phyloP scores from a whole-genome alignment of 2,113 vertebrate species.

The Pipa parva region DNA sequence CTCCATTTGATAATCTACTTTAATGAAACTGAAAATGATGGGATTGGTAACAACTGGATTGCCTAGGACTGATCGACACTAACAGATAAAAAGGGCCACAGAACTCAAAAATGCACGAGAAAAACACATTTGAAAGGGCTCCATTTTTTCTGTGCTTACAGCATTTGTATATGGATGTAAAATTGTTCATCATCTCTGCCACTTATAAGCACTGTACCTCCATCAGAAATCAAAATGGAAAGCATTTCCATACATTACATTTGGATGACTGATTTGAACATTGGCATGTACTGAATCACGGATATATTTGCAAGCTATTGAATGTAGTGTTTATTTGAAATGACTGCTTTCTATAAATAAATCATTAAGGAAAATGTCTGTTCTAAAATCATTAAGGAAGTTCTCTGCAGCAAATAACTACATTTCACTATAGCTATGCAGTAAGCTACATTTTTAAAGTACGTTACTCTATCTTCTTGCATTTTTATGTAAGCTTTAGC shows the following conservation, averaged over 20 bases:
- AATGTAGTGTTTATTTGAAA: constrained; percentile 10
- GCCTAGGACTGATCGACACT: too few relatives aligned
- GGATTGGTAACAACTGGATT: too few relatives aligned
- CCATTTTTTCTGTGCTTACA: too few relatives aligned
- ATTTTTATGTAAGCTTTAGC: not conserved
- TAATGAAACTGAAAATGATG: too few relatives aligned
- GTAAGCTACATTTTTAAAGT: not conserved
- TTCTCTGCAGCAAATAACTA: not conserved
- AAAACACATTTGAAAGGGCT: too few relatives aligned
- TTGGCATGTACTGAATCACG: constrained; percentile 1
- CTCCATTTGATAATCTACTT: too few relatives aligned
- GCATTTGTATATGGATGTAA: too few relatives aligned
- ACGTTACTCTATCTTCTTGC: not conserved
- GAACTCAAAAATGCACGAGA: too few relatives aligned
- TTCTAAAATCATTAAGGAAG: not conserved
- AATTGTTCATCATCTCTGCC: too few relatives aligned
- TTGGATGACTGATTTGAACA: not conserved
- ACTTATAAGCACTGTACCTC: too few relatives aligned
- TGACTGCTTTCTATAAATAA: constrained; percentile 8
- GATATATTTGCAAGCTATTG: constrained; percentile 4
- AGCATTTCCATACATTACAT: not conserved
- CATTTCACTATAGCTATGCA: not conserved
- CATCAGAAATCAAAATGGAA: not conserved
- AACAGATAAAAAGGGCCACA: too few relatives aligned
- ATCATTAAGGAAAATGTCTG: not conserved